Percentiles rank a stretch among this genome's conserved stretches.
Evolutionary conservation across 2,888 invertebrate genomes (phyloP).

Genomic region (Stenoptilia bipunctidactyla): DNA sequence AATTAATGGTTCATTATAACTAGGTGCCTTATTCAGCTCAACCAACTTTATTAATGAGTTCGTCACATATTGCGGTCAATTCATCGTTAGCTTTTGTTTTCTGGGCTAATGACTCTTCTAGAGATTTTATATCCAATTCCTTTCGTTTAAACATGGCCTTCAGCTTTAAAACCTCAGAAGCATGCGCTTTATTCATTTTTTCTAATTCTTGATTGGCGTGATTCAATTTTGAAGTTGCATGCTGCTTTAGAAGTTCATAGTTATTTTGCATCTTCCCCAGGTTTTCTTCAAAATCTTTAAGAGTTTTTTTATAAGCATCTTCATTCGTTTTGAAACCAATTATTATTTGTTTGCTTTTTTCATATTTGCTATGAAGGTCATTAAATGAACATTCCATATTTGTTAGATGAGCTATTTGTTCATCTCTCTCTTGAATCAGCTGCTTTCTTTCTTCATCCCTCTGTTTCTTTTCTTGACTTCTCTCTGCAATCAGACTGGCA

Average conservation of each 20-base stretch:
- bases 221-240: conserved; percentile 89
- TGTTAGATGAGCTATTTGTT: conserved; percentile 71
- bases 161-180: conserved; percentile 85
- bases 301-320: conserved; percentile 76
- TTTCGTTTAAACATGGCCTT: conserved; percentile 89
- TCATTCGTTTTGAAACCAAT: conserved; percentile 72
- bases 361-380: conserved; percentile 74
- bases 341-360: conserved; percentile 75
- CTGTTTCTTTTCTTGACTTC: conserved; percentile 75
- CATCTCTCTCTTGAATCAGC: conserved; percentile 71
- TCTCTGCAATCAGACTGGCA: conserved; percentile 79
- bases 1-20: no score
- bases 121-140: conserved; percentile 85
- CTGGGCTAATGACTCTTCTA: conserved; percentile 86
- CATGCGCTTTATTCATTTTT: conserved; percentile 77
- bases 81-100: conserved; percentile 92
- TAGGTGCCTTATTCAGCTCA: conserved; percentile 25
- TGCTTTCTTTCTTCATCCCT: conserved; percentile 63
- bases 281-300: conserved; percentile 78
- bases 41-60: conserved; percentile 79
- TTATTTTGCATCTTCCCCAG: conserved; percentile 83
- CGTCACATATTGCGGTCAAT: conserved; percentile 92
- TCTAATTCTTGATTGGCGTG: conserved; percentile 83
- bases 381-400: conserved; percentile 75
- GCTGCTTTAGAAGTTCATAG: conserved; percentile 87